These are phyloP conservation scores for Rambutsinella grinnellia DNA, from an alignment of 2,888 invertebrate genomes.

Conservation along the genomic window DNA sequence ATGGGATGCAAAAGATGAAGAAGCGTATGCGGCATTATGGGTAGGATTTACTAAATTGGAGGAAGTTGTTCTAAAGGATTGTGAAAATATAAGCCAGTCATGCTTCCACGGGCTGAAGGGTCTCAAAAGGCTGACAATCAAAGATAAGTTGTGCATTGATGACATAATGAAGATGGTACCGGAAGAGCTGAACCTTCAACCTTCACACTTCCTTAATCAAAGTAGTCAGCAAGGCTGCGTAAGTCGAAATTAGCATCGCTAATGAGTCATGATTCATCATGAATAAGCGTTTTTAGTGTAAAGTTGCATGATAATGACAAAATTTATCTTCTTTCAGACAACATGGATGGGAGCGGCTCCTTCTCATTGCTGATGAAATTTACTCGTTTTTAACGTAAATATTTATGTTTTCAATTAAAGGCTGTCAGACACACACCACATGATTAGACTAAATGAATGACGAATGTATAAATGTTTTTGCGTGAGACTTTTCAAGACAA, in stretches of 20 bases:
- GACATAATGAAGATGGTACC: not conserved
- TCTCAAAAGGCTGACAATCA: not conserved
- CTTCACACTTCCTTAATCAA: not conserved
- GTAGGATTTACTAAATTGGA: conserved; percentile 11
- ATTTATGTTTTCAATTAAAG: too few relatives aligned
- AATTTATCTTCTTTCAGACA: conserved; percentile 4
- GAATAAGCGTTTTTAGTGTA: too few relatives aligned
- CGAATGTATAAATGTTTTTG: too few relatives aligned
- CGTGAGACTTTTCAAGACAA: too few relatives aligned
- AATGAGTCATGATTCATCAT: too few relatives aligned
- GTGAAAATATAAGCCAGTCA: not conserved
- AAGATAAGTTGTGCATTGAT: not conserved
- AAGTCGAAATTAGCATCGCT: too few relatives aligned
- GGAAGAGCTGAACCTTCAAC: not conserved
- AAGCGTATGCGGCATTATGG: not conserved
- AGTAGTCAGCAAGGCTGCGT: not conserved
- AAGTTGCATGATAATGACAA: too few relatives aligned
- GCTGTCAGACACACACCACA: too few relatives aligned
- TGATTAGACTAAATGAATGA: too few relatives aligned
- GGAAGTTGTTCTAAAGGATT: conserved; percentile 20
- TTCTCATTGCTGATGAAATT: too few relatives aligned
- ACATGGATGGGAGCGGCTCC: conserved; percentile 10
- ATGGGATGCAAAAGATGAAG: conserved; percentile 4
- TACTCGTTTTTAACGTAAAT: too few relatives aligned
- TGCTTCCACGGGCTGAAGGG: not conserved